Conservation (phyloP, 2,888 invertebrate genomes). For the Temnothorax unifasciatus region DNA sequence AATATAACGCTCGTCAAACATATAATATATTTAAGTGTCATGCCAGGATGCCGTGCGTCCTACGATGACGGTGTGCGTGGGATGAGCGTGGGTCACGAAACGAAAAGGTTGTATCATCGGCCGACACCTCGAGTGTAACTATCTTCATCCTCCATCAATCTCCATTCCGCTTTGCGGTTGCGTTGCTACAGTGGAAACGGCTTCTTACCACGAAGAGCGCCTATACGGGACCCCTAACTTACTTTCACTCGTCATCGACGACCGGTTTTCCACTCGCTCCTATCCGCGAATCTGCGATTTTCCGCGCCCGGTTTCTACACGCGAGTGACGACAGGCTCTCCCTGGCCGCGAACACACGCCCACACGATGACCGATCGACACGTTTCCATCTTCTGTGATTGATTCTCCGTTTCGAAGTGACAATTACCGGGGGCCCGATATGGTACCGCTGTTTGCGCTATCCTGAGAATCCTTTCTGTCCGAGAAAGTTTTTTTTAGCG, state of each 20-base stretch:
- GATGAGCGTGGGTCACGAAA: slow-evolving; percentile 62
- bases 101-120: slow-evolving; percentile 84
- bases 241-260: slow-evolving; percentile 84
- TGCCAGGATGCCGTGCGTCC: slow-evolving; percentile 27
- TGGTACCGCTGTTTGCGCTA: background rate
- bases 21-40: slow-evolving; percentile 6
- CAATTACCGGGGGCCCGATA: background rate
- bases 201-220: slow-evolving; percentile 80
- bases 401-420: background rate
- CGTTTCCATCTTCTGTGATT: background rate
- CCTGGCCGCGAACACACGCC: background rate
- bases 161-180: slow-evolving; percentile 78
- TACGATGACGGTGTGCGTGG: slow-evolving; percentile 21
- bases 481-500: background rate
- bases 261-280: slow-evolving; percentile 78
- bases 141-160: slow-evolving; percentile 81
- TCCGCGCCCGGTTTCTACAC: slow-evolving; percentile 71
- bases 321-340: slow-evolving; percentile 19
- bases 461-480: background rate
- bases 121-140: slow-evolving; percentile 81
- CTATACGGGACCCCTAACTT: slow-evolving; percentile 67
- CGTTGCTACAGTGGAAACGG: slow-evolving; percentile 77
- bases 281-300: slow-evolving; percentile 68
- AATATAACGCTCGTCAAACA: background rate
- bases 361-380: slow-evolving; percentile 32